phyloP scores from a whole-genome alignment of 2,888 invertebrate species.

The Microplitis deprimator region DNA sequence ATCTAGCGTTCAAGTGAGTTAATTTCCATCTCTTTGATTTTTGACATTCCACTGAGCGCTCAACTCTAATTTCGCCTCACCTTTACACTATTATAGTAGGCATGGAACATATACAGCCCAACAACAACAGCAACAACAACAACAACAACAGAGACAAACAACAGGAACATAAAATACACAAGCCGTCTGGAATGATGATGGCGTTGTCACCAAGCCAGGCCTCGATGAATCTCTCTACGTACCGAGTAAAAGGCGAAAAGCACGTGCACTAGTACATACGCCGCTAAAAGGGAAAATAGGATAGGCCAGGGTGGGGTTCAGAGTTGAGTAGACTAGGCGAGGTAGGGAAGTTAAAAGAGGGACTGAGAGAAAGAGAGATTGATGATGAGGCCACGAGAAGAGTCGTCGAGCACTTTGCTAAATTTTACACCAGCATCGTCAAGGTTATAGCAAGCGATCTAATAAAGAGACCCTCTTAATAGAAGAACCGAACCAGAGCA shows the following conservation, averaged over 20 bases:
- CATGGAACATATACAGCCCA: background rate
- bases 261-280: background rate
- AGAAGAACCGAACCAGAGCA: constrained; percentile 41
- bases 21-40: constrained; percentile 70
- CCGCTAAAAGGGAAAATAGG: background rate
- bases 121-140: too few species aligned
- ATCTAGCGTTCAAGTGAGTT: constrained; percentile 49
- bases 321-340: constrained; percentile 2
- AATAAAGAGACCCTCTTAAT: constrained; percentile 64
- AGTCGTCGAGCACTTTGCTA: constrained; percentile 60
- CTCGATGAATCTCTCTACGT: background rate
- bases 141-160: too few species aligned
- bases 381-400: constrained; percentile 43
- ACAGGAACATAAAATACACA: too few species aligned
- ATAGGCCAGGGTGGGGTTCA: background rate
- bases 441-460: constrained; percentile 61
- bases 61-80: constrained; percentile 14
- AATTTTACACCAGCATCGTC: constrained; percentile 58
- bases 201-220: background rate
- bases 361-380: constrained; percentile 7
- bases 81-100: constrained; percentile 16
- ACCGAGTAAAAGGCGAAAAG: background rate
- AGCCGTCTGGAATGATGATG: too few species aligned
- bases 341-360: background rate
- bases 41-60: constrained; percentile 57